These are phyloP conservation scores for Lordiphosa fenestrarum DNA, from an alignment of 2,888 invertebrate genomes.

Conservation along the genomic window DNA sequence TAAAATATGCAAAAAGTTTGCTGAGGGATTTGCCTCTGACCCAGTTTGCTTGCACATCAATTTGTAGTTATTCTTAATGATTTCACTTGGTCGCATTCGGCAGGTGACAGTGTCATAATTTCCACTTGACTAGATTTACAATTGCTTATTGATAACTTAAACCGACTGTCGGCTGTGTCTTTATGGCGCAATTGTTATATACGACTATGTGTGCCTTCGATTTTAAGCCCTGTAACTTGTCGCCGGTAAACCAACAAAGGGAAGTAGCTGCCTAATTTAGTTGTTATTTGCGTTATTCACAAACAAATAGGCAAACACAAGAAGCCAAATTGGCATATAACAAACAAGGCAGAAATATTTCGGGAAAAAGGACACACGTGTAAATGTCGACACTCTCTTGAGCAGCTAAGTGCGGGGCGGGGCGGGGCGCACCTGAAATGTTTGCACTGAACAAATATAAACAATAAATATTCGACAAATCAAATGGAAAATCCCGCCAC, in stretches of 20 bases:
- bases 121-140: constrained; percentile 11
- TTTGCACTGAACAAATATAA: constrained; percentile 51
- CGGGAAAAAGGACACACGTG: constrained; percentile 57
- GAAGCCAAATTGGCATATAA: constrained; percentile 61
- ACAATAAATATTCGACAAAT: constrained; percentile 55
- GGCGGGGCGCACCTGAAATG: constrained; percentile 4
- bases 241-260: constrained; percentile 15
- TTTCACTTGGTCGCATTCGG: constrained; percentile 3
- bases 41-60: too few relatives aligned
- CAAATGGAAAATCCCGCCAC: constrained; percentile 46
- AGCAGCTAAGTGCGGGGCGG: constrained; percentile 23
- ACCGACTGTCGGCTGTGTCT: constrained; percentile 5
- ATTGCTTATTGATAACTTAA: constrained; percentile 4
- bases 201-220: too few relatives aligned
- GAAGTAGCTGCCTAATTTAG: constrained; percentile 62
- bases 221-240: constrained; percentile 6
- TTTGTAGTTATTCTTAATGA: not conserved
- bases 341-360: constrained; percentile 41
- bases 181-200: constrained; percentile 2
- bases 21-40: too few relatives aligned
- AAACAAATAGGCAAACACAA: constrained; percentile 54
- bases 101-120: constrained; percentile 3
- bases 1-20: too few relatives aligned
- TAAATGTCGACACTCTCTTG: constrained; percentile 53
- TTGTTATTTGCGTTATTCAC: constrained; percentile 68